Evolutionary conservation across 2,797 vertebrate genomes (phyloP), one percentile per base, ranked within the genome.

Genomic region (Enteromius radiatus): DNA sequence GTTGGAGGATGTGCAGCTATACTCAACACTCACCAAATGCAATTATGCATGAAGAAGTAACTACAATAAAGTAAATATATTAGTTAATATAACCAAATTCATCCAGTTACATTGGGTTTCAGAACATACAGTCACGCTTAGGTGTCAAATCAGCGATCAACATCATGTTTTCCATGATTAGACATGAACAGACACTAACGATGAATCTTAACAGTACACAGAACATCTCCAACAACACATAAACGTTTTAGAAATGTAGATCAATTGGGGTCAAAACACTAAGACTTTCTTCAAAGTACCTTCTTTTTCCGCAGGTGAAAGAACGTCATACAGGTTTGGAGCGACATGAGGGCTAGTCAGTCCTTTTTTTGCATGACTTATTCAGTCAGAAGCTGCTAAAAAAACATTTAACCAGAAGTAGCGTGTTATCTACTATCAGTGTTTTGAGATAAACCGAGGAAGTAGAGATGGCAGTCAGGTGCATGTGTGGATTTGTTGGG

Each of bases 401-500:
- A 71, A 26, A 54, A n/a, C 52, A 54, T 54, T 10, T 54, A 9
- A 5, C 28, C 6, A n/a, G 21, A 5, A 41, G n/a, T 11, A 17
- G 15, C 14, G 2, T 17, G 33, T 2, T 21, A 3, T 8, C 21
- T 38, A 38, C 15, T 19, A 23, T 49, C 15, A 1, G 41, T 10
- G 69, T 31, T 73, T 49, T 45, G 41, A 23, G 31, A 41, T 41
- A 38, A 61, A 56, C 54, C 54, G n/a, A 56, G n/a, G 54, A 56
- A 73, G 79, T 69, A n/a, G 3, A 38, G 17, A 33, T 38, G 1
- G 15, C 17, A 23, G 69, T 64, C 45, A 68, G 80, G 61, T 82
- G 80, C 70, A 54, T 67, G 71, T 68, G 26, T 63, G 54, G 67
- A 59, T 80, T 28, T 70, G 78, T 43, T 59, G 36, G 65, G 78